Percentiles rank a stretch among this genome's conserved stretches.
phyloP scores from a whole-genome alignment of 1,140 invertebrate species.

The Drosophila arawakana region DNA sequence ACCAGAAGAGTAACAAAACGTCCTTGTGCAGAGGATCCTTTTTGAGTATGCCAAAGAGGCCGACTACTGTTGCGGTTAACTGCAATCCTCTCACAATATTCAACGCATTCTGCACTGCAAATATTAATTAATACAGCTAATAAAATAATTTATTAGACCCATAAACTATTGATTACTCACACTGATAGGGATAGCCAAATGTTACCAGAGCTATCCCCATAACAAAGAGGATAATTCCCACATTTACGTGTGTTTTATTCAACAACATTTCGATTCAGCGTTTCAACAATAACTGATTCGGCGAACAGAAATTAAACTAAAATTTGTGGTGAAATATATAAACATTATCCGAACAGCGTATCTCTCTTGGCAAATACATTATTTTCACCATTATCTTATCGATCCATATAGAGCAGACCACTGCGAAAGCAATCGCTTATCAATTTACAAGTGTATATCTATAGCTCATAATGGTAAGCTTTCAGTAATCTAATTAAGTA shows the following conservation, averaged over 20 bases:
- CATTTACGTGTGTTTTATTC: conserved; percentile 4
- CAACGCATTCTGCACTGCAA: not conserved
- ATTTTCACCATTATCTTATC: conserved; percentile 13
- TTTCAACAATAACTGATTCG: not conserved
- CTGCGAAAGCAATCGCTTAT: not conserved
- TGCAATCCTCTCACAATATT: conserved; percentile 4
- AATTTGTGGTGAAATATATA: not conserved
- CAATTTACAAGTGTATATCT: not conserved
- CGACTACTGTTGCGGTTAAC: conserved; percentile 16
- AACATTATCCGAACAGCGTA: not conserved
- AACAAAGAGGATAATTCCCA: not conserved
- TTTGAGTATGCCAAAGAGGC: conserved; percentile 36
- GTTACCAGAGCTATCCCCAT: conserved; percentile 13
- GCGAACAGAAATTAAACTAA: not conserved
- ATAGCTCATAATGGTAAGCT: not conserved
- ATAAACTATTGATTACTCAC: not conserved
- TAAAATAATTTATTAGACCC: not conserved
- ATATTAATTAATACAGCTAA: not conserved
- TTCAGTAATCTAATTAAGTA: too few species aligned
- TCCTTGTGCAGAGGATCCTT: conserved; percentile 28
- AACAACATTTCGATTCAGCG: conserved; percentile 10
- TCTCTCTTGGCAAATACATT: not conserved
- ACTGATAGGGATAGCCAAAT: not conserved
- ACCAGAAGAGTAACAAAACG: conserved; percentile 37
- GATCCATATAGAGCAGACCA: not conserved